Evolutionary conservation across 2,797 vertebrate species (phyloP), one percentile per base, ranked within the genome.

Genomic region (Macropus fuliginosus): DNA sequence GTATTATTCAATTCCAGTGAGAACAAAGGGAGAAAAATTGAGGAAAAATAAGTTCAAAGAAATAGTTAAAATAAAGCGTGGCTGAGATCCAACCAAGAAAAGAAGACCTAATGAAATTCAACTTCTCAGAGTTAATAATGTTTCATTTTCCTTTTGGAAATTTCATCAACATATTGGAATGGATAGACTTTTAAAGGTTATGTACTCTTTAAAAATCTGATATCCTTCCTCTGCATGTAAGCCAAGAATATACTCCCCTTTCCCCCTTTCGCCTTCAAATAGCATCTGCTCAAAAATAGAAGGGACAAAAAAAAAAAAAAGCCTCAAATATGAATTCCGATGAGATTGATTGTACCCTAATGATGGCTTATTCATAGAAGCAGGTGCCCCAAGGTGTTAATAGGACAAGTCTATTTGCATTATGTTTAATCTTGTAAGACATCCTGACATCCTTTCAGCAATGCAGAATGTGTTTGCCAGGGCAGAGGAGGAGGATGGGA

Each of bases 361-460:
- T 57, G 46, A 54, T 34, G 40, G 13, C 55, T 57, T 96, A 92
- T 56, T 56, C 90, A 57, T 95, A 93, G 81, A 95, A 54, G 54
- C 54, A 93, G 74, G 74, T 87, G 74, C 40, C 74, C 40, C 21
- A 87, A 55, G 56, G 93, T 55, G 50, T 87, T 95, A 59, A 93
- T 6, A 34, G 90, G 92, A 90, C 93, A 74, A 54, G 21, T 13
- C 66, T 93, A 56, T 74, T 95, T 93, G 6, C 90, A 50, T 90
- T 55, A 91, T 93, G 29, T 57, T 93, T 95, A 93, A 74, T 74
- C 89, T 94, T 81, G 14, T 8, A 91, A 52, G 55, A 28, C 92
- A 90, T 29, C 54, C 90, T 81, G 54, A 93, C 40, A 74, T 90
- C 29, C n/a, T 55, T 91, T 92, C n/a, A 55, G 27, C 56, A 52